Evolutionary conservation across 1,140 invertebrate species (phyloP), one percentile per base, ranked within the genome.

Genomic region (Rhizoglyphus robini): DNA sequence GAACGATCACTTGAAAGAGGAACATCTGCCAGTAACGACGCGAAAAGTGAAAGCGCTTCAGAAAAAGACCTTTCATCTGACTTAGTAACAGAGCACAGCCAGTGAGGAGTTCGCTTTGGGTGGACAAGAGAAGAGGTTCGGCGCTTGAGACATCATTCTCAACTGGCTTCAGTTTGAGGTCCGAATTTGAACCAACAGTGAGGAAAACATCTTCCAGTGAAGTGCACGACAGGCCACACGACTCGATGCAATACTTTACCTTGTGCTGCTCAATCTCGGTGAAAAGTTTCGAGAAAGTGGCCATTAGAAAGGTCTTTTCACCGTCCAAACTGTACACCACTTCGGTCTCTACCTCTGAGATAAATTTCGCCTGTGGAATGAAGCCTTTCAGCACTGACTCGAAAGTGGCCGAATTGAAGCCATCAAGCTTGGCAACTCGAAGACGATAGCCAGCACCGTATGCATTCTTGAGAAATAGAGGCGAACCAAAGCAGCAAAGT

Each of bases 261-360:
- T 81, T 81, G 8, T 80, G 74, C 0, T 70, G 65, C 71, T 90
- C 87, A 25, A 91, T 71, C 15, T 79, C 74, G 20, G 78, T 75
- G 70, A 91, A 82, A 48, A 88, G 75, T 48, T 76, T 72, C 1
- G 82, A 78, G 69, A 85, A 84, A 20, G 74, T 72, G 68, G 34
- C 5, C 79, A 5, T n/a, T 4, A 31, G 27, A 15, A 3, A 4
- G 23, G 32, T 27, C 13, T 49, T 49, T 36, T 48, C 2, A 2
- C 27, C 46, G 11, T 64, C 63, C 20, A 81, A 77, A 46, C 80
- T 75, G 70, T 81, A 84, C 8, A 80, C 79, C 48, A 83, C 69
- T 73, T 84, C 82, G 2, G 78, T 75, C 4, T 68, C 51, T 5
- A 65, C 48, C 34, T 71, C 65, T n/a, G 38, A 68, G 34, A 51